Evolutionary conservation across 1,140 invertebrate species (phyloP).

Genomic region (Atta colombica): DNA sequence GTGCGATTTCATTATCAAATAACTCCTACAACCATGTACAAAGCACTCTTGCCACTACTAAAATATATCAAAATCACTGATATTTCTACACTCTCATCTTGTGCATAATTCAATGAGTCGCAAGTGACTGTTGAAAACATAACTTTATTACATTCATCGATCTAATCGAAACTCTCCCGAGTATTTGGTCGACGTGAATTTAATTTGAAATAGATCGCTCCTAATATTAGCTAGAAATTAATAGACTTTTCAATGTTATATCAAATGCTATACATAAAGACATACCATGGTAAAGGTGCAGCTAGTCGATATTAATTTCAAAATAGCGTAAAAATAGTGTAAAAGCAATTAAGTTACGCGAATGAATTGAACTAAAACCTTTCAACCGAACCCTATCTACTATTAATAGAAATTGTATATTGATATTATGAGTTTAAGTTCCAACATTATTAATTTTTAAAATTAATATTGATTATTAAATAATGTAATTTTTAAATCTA

Average conservation of each 20-base stretch:
- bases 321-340: background rate
- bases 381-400: background rate
- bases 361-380: background rate
- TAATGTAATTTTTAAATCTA: too few species aligned
- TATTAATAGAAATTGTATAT: background rate
- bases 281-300: constrained; percentile 4
- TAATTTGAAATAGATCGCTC: constrained; percentile 38
- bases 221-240: constrained; percentile 42
- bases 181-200: background rate
- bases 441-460: too few species aligned
- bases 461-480: too few species aligned
- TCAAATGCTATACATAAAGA: constrained; percentile 27
- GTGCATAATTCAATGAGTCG: background rate
- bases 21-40: background rate
- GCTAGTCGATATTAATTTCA: constrained; percentile 16
- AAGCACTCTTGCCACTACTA: background rate
- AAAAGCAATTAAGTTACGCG: constrained; percentile 8
- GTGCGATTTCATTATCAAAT: background rate
- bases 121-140: background rate
- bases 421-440: background rate
- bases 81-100: background rate
- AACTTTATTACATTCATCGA: constrained; percentile 26
- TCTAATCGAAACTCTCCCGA: constrained; percentile 16
- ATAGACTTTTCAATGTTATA: constrained; percentile 29
- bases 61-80: background rate